phyloP scores from a whole-genome alignment of 2,797 vertebrate genomes.

The Lepus oiostolus region DNA sequence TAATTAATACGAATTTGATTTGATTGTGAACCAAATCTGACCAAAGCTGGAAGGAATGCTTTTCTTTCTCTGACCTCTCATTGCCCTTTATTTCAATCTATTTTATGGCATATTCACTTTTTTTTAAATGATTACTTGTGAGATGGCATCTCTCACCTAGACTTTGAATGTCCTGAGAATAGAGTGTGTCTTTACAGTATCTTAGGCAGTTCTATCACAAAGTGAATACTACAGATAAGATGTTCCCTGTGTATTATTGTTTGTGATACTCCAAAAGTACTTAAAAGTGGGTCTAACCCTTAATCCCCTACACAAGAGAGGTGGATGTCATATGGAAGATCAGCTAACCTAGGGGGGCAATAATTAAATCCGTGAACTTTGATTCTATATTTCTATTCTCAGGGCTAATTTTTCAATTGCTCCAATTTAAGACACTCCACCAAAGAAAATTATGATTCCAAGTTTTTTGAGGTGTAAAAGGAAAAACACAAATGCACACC shows the following conservation, averaged over 20 bases:
- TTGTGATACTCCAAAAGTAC: constrained; percentile 7
- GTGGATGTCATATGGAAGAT: not conserved
- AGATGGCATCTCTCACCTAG: not conserved
- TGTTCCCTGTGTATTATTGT: not conserved
- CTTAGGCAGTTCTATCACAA: not conserved
- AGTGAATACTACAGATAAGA: not conserved
- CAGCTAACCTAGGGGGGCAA: not conserved
- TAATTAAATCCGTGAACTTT: constrained; percentile 32
- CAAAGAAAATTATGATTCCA: constrained; percentile 54
- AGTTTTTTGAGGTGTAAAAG: constrained; percentile 36
- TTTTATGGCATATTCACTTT: not conserved
- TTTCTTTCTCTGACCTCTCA: constrained; percentile 40
- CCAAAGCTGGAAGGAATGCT: constrained; percentile 34
- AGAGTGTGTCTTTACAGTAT: not conserved
- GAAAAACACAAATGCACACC: constrained; percentile 34
- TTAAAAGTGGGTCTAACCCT: not conserved
- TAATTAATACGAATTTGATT: constrained; percentile 59
- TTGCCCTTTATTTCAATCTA: not conserved
- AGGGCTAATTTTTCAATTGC: constrained; percentile 42
- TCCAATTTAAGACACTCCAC: constrained; percentile 35
- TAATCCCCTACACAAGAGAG: not conserved
- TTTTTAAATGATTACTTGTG: not conserved
- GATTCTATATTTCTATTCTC: not conserved
- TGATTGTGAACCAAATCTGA: constrained; percentile 21
- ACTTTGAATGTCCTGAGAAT: not conserved